Evolutionary conservation across 2,888 invertebrate genomes (phyloP), one percentile per base, ranked within the genome.

Genomic region (Drosophila yooni): DNA sequence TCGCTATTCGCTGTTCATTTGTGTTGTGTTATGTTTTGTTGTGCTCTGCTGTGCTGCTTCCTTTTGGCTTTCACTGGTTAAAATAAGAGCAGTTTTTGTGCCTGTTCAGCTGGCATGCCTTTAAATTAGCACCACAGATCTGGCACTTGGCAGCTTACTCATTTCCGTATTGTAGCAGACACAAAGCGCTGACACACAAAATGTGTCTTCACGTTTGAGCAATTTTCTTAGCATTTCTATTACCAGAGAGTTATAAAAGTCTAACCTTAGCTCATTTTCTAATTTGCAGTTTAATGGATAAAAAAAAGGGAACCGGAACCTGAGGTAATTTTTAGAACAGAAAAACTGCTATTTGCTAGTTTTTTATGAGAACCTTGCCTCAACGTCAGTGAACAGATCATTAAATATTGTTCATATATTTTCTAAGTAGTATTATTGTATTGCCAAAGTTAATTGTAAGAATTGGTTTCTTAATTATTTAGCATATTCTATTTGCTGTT

Each of bases 61-160:
- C 76, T 76, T 75, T 76, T 71, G 76, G 90, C 89, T 87, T 87
- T 87, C 87, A 85, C 87, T 81, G 58, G 68, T 74, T 79, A 65
- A 65, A 79, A 74, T 63, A 74, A 64, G 68, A 82, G 73, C 72
- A 68, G 21, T 63, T 62, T 85, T 68, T 50, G 38, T 38, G 50
- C 21, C 66, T 54, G 67, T 33, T 54, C 48, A 38, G 10, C 59
- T 53, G 70, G 74, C 71, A 62, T 66, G 69, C 74, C 81, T 88
- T 74, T 77, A 81, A 83, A 81, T 83, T 75, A 79, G 70, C 76
- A 50, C 61, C 57, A 60, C 57, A 74, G 38, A 51, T 70, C 65
- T 57, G 46, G 38, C 46, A 59, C 21, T 48, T 63, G 72, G 46
- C 75, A 76, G 38, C 50, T 34, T 10, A 13, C 62, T 58, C 38